These are phyloP conservation scores for Actenoides lindsayi DNA, from an alignment of 2,113 vertebrate species.

Conservation along the genomic window DNA sequence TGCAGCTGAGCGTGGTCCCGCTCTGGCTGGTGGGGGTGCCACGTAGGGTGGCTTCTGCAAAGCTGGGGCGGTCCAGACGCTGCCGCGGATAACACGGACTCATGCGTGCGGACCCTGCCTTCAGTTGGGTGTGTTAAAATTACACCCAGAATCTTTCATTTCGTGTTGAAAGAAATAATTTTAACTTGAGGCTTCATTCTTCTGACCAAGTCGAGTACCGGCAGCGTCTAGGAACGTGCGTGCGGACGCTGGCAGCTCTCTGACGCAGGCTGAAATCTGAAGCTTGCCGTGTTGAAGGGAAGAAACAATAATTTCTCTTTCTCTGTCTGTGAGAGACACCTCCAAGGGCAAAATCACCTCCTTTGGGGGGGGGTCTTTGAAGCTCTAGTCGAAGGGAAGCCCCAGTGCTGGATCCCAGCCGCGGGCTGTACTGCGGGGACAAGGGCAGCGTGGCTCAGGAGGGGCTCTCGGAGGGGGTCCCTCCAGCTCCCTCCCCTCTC, in stretches of 20 bases:
- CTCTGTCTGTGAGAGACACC: neutral
- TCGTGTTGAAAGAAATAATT: neutral
- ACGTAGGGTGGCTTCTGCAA: rapidly evolving
- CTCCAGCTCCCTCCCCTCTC: neutral
- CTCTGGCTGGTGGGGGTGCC: neutral
- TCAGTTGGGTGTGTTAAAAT: neutral
- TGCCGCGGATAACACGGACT: rapidly evolving
- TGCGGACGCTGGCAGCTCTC: rapidly evolving
- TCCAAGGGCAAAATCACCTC: neutral
- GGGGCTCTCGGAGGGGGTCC: neutral
- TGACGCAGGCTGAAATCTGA: rapidly evolving
- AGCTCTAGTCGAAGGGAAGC: neutral
- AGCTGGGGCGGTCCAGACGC: rapidly evolving
- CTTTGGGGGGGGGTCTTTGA: neutral
- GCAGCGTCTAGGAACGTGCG: rapidly evolving
- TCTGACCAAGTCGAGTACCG: neutral
- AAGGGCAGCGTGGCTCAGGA: neutral
- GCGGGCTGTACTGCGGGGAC: rapidly evolving
- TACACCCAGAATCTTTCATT: neutral
- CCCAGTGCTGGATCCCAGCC: neutral
- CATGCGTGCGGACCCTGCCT: rapidly evolving
- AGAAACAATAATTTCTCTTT: neutral
- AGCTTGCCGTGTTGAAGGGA: neutral
- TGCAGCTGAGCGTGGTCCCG: rapidly evolving
- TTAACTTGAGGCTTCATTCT: neutral